These are phyloP conservation scores for Sula dactylatra DNA, from an alignment of 2,113 vertebrate genomes.

Conservation along the genomic window DNA sequence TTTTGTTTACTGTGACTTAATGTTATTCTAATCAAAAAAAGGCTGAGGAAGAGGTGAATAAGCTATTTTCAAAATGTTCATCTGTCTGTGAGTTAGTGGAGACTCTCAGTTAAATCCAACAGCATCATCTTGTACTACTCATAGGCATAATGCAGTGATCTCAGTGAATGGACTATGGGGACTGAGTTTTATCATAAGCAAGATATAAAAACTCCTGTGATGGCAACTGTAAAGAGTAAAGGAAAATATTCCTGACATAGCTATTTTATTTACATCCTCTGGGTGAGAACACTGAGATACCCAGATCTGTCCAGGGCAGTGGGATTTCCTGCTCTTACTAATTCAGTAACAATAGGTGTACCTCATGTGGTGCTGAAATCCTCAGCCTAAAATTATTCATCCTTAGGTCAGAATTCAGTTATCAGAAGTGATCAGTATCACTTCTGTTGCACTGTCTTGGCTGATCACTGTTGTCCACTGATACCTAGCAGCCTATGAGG, in stretches of 20 bases:
- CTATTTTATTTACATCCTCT: neutral
- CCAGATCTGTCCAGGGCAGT: neutral
- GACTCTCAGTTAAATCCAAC: neutral
- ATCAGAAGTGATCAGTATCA: neutral
- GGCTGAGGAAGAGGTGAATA: neutral
- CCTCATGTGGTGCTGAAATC: neutral
- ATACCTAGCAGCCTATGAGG: neutral
- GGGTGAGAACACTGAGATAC: neutral
- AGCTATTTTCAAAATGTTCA: neutral
- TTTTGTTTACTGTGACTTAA: neutral
- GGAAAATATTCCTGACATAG: neutral
- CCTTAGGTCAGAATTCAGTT: neutral
- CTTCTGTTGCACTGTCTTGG: neutral
- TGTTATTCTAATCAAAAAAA: neutral
- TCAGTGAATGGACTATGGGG: neutral
- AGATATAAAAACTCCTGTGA: neutral
- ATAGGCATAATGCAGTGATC: neutral
- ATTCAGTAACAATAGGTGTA: neutral
- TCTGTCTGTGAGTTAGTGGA: neutral
- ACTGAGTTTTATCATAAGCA: neutral
- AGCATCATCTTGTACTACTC: neutral
- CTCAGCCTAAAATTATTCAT: neutral
- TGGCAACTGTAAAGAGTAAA: neutral
- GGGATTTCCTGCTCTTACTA: neutral
- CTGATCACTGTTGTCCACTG: neutral